Evolutionary conservation across 2,113 vertebrate genomes (phyloP), one percentile per base, ranked within the genome.

Genomic region (Pteronura brasiliensis): DNA sequence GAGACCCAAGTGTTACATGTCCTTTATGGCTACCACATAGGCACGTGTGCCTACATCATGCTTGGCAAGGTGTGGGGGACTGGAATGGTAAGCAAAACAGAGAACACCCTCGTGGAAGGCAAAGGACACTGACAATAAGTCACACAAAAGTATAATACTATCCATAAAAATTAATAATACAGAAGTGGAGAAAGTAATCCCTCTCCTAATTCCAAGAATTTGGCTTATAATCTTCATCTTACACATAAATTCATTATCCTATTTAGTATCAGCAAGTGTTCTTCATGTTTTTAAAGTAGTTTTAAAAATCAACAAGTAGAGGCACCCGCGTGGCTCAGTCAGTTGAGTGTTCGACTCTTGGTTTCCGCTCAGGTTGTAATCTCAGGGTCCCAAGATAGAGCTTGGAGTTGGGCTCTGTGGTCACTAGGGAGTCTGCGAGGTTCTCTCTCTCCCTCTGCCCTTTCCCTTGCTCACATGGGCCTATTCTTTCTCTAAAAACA

Each of bases 11-110:
- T 39, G n/a, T 42, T 25, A 31, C 4, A 3, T 1, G 3, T 65
- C 12, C 7, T 72, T 12, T 6, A 0, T 49, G n/a, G 36, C 59
- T 82, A 3, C 5, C 63, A 17, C 1, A 0, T 10, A 8, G 13
- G 34, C 31, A 3, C 3, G 59, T 34, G 29, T 36, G 20, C 63
- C 34, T 61, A 0, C 21, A 0, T 25, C 6, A 0, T 7, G 8
- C 42, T 39, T 13, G 1, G n/a, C 12, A 1, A 42, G 15, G 17
- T 36, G 49, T 18, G 12, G 71, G 57, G 42, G 11, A 1, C 39
- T 79, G 15, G 61, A 69, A 7, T 69, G 79, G 39, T 57, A 34
- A 76, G 3, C 21, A 34, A 27, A 59, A 69, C 18, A 67, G 34
- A 57, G 34, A 27, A 5, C 3, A 14, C 76, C 12, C n/a, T 44